Evolutionary conservation across 2,797 vertebrate species (phyloP).

Genomic region (Galagoides demidoff): DNA sequence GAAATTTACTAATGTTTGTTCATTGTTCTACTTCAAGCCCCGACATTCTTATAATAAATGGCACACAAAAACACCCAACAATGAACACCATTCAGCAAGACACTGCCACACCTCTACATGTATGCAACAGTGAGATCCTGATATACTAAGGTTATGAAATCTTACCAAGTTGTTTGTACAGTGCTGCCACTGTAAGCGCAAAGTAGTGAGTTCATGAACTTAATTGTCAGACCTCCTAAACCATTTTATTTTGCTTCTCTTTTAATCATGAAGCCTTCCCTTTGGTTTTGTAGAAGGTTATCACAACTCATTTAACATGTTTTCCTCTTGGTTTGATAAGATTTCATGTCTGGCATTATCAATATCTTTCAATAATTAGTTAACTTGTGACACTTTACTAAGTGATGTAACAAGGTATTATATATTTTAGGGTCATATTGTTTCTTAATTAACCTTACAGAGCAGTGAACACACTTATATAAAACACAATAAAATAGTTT

Average conservation of each 20-base stretch:
- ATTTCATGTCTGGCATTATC: neutral
- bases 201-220: no score
- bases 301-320: neutral
- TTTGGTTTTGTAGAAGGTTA: neutral
- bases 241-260: neutral
- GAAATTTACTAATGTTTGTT: no score
- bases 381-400: neutral
- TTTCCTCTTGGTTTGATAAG: neutral
- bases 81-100: no score
- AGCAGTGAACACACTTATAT: neutral
- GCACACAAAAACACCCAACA: no score
- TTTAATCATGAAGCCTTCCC: neutral
- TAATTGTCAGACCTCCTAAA: no score
- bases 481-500: constrained; percentile 8
- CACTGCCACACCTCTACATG: no score
- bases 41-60: no score
- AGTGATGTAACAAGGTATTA: neutral
- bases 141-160: no score
- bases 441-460: constrained; percentile 23
- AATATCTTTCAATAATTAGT: neutral
- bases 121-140: no score
- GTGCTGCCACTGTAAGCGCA: no score
- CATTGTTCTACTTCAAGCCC: no score
- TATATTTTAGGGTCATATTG: neutral
- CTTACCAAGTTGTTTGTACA: no score